Base-by-base conservation (phyloP, 2,888 invertebrate species). In the Hydropsyche betteni region DNA sequence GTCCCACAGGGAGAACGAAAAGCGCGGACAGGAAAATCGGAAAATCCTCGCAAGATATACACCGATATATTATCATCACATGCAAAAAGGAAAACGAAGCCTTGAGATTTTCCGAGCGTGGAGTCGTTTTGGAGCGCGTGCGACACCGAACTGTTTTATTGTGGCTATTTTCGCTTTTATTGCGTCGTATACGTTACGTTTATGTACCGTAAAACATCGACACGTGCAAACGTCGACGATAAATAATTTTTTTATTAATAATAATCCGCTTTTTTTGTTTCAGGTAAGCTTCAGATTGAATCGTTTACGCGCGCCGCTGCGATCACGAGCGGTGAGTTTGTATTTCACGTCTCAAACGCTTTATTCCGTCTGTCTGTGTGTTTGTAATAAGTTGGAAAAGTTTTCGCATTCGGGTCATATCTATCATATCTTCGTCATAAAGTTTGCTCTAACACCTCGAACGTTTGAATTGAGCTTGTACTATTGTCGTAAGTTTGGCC, bases 361-460 rank as follows among this genome's bases (percentile, higher is more conserved):
- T 44, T 24, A 16, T 61, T 61, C 33, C n/a, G 10, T 10, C 34
- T 34, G 36, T 64, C 34, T 34, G n/a, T 12, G 64, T 64, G 64
- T 34, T 44, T 36, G 36, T 36, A 10, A 64, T 33, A 33, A 7
- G 36, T 24, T 12, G 3, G 64, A 33, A 64, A 64, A 64, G 36
- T 64, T 64, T 64, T 36, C 64, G 34, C 64, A 64, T 64, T 64
- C 36, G n/a, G 36, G 36, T 64, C 34, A 5, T 70, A 70, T 51
- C 44, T 51, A 51, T 70, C 52, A 53, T 53, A 70, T 70, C 70
- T 70, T 74, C 36, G 44, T 68, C 75, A 73, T 77, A 75, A 69
- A 75, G 51, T 75, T 69, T 58, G 61, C 38, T 75, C 72, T 51
- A 75, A 77, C 77, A 72, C 77, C 75, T 77, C 55, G 68, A 33